phyloP scores from a whole-genome alignment of 1,140 invertebrate genomes.

The Sycophaga agraensis region DNA sequence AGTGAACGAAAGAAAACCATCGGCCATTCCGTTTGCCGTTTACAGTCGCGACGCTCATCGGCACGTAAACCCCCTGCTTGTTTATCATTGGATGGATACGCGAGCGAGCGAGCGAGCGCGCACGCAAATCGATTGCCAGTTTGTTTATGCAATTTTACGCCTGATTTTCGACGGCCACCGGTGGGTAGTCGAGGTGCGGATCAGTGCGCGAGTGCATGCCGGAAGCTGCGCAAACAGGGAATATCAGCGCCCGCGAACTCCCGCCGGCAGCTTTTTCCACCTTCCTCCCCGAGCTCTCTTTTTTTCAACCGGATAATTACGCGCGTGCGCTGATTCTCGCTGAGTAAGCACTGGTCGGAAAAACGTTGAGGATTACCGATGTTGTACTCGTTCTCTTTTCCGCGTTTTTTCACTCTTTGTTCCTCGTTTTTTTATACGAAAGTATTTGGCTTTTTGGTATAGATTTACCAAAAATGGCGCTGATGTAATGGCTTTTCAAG shows the following conservation, averaged over 20 bases:
- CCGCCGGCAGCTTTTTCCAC: no score
- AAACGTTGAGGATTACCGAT: no score
- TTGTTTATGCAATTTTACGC: slow-evolving; percentile 28
- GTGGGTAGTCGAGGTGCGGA: no score
- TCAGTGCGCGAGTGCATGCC: background rate
- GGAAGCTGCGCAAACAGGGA: background rate
- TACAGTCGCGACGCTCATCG: background rate
- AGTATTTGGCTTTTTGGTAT: no score
- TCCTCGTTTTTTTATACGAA: no score
- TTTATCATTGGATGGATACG: slow-evolving; percentile 18
- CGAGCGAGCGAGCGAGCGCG: no score
- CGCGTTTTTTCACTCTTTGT: no score
- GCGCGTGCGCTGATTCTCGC: background rate
- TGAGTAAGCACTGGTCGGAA: no score
- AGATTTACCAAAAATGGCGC: no score
- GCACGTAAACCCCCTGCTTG: background rate
- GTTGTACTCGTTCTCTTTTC: no score
- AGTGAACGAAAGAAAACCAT: background rate
- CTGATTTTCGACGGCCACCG: slow-evolving; percentile 17
- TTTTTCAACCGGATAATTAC: slow-evolving; percentile 21
- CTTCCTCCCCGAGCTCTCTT: no score
- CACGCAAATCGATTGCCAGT: slow-evolving; percentile 36
- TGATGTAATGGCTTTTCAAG: no score
- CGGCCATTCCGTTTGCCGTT: background rate
- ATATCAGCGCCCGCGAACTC: slow-evolving; percentile 7